Base-by-base conservation (phyloP, 1,140 invertebrate species). In the Drosophila orosa region DNA sequence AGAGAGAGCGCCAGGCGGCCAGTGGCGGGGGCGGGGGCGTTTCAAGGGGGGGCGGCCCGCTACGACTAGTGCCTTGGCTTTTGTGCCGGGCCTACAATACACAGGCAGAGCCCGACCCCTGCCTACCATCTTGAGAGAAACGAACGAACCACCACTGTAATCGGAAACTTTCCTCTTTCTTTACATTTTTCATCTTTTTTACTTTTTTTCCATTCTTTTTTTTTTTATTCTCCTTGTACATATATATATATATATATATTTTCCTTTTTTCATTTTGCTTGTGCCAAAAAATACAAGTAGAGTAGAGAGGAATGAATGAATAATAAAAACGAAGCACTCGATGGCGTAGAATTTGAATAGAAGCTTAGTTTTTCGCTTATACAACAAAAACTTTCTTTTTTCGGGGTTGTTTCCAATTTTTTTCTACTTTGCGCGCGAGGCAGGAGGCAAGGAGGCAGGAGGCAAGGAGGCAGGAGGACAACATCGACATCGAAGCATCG, bases 341-440 rank as follows among this genome's bases (percentile, higher is more conserved):
- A 90, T 87, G 84, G 84, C 83, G 83, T 87, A 89, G 83, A 87
- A 89, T 91, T 90, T 89, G 87, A 90, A 90, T 87, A 87, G 80
- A 81, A 87, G 87, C 80, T 90, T 90, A 90, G 87, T 90, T 90
- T 90, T 90, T 90, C 84, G 83, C 78, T 85, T 84, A 90, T 90
- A 90, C 87, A 90, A 90, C 83, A 87, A 87, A 87, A 90, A 90
- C 87, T 90, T 86, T 86, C 65, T 89, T 89, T 86, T 90, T 86
- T 90, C 87, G 80, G 87, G 87, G 87, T 90, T 90, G 87, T 90
- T 90, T 90, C 78, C 80, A 90, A 90, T 90, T 90, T 90, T 90
- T 90, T 73, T 67, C 57, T 73, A 67, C 44, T 86, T 80, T 69
- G 54, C 58, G 72, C 40, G 60, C 19, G 45, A 44, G 42, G 61